phyloP scores from a whole-genome alignment of 2,113 vertebrate species.

The Corvus moneduloides region DNA sequence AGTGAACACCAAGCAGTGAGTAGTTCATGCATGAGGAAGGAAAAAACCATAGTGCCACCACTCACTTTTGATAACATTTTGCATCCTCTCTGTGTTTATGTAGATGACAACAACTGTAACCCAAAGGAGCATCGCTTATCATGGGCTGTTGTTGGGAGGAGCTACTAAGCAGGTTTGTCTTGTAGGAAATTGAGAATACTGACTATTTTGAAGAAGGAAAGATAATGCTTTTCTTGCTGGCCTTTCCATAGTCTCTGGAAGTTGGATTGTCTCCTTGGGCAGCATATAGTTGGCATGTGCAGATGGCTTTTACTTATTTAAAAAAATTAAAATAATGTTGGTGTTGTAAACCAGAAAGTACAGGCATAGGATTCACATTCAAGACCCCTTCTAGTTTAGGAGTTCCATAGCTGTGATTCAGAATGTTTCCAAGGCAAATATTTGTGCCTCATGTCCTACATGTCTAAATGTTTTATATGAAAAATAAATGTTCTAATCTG shows the following conservation, averaged over 20 bases:
- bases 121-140: not conserved
- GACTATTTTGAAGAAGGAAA: not conserved
- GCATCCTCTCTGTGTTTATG: not conserved
- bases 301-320: not conserved
- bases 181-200: not conserved
- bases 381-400: not conserved
- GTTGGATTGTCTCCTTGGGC: not conserved
- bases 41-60: not conserved
- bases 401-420: not conserved
- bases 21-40: not conserved
- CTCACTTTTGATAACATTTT: not conserved
- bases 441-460: not conserved
- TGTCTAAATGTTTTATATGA: not conserved
- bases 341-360: not conserved
- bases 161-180: not conserved
- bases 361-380: not conserved
- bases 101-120: not conserved
- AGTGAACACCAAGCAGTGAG: not conserved
- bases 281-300: not conserved
- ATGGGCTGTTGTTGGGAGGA: not conserved
- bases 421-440: not conserved
- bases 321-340: not conserved
- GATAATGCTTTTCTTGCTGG: not conserved
- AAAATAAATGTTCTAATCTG: not conserved
- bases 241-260: not conserved